Percentiles rank a stretch among this genome's conserved stretches.
Evolutionary conservation across 2,113 vertebrate species (phyloP).

Genomic region (Malurus melanocephalus): DNA sequence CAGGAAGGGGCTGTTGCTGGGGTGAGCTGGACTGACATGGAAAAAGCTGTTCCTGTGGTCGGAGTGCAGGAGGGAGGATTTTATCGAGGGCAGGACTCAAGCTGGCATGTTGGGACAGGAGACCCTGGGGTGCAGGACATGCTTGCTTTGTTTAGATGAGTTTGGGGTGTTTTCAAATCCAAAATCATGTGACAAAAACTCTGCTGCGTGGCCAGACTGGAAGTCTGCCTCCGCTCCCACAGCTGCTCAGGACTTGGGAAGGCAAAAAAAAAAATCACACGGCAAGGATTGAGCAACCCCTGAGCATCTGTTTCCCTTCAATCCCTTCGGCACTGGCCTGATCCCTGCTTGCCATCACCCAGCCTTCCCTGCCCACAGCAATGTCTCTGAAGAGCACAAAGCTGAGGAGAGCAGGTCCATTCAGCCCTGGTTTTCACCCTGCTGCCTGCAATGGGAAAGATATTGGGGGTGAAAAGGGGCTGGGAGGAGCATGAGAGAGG

Average conservation of each 20-base stretch:
- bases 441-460: not conserved
- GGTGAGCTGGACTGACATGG: not conserved
- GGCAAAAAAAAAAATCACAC: not conserved
- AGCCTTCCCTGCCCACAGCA: not conserved
- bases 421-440: not conserved
- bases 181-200: not conserved
- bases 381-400: not conserved
- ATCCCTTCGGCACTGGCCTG: not conserved
- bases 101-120: not conserved
- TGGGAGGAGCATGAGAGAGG: not conserved
- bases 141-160: not conserved
- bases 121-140: not conserved
- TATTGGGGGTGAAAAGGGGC: accelerated
- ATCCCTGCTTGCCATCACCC: not conserved
- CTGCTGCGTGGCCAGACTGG: not conserved
- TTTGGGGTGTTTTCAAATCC: not conserved
- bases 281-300: not conserved
- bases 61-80: not conserved
- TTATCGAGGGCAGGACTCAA: not conserved
- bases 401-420: not conserved
- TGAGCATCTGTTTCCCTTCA: not conserved
- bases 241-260: constrained; percentile 20
- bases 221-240: not conserved
- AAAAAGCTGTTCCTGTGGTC: not conserved
- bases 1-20: constrained; percentile 35